These are phyloP conservation scores for Oxycera nigricornis DNA, from an alignment of 2,888 invertebrate species.

Conservation along the genomic window DNA sequence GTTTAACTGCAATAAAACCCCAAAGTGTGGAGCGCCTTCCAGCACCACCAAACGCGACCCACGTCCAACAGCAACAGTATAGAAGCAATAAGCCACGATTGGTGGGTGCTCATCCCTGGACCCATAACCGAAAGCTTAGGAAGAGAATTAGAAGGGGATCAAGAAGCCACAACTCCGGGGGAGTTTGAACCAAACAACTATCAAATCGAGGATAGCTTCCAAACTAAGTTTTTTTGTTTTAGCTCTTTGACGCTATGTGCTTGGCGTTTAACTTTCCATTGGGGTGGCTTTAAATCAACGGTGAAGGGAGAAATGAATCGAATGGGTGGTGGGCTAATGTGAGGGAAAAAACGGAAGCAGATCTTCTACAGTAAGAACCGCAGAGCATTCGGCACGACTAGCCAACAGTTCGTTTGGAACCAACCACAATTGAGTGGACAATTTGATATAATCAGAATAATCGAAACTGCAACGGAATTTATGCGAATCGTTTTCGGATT, in stretches of 20 bases:
- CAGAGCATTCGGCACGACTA: slow-evolving; percentile 9
- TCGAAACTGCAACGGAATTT: slow-evolving; percentile 6
- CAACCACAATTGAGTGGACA: slow-evolving; percentile 34
- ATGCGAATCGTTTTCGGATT: background rate
- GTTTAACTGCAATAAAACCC: background rate
- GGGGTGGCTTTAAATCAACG: background rate
- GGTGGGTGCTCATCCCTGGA: background rate
- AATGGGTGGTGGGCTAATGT: background rate
- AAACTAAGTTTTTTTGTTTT: background rate
- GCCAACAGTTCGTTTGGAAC: slow-evolving; percentile 9
- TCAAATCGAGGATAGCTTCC: background rate
- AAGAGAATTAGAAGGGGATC: too few relatives aligned
- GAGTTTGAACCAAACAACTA: background rate
- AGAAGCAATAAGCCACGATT: background rate
- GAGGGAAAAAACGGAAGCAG: slow-evolving; percentile 7
- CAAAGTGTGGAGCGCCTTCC: slow-evolving; percentile 15
- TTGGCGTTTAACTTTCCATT: too few relatives aligned
- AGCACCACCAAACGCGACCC: background rate
- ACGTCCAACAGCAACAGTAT: slow-evolving; percentile 1
- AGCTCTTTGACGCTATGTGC: too few relatives aligned
- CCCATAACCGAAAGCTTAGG: slow-evolving; percentile 6
- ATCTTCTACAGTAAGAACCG: background rate
- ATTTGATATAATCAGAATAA: slow-evolving; percentile 33
- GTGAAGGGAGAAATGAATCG: background rate
- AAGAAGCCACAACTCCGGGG: too few relatives aligned